These are phyloP conservation scores for Quadriops clusia DNA, from an alignment of 2,888 invertebrate species.

Conservation along the genomic window DNA sequence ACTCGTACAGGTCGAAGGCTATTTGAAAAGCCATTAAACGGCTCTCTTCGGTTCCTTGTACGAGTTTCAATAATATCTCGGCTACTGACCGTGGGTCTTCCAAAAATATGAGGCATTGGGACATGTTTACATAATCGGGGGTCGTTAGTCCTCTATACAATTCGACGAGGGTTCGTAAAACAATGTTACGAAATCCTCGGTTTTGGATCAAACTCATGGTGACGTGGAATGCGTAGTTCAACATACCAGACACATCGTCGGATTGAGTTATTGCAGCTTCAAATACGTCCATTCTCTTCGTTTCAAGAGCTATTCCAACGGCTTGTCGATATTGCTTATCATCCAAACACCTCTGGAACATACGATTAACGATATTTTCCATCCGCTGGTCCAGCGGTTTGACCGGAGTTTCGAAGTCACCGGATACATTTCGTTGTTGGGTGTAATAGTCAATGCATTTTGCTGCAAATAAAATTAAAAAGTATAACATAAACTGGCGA, in stretches of 20 bases:
- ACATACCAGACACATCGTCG: constrained; percentile 81
- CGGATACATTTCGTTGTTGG: constrained; percentile 66
- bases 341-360: constrained; percentile 93
- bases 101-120: constrained; percentile 92
- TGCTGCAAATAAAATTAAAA: constrained; percentile 41
- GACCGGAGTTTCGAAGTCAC: constrained; percentile 51
- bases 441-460: constrained; percentile 97
- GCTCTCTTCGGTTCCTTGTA: constrained; percentile 65
- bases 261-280: constrained; percentile 83
- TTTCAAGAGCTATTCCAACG: constrained; percentile 91
- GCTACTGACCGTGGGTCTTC: constrained; percentile 91
- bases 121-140: constrained; percentile 97
- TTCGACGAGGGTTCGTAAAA: constrained; percentile 77
- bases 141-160: constrained; percentile 79
- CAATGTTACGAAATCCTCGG: constrained; percentile 81
- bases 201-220: constrained; percentile 95
- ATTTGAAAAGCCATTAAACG: constrained; percentile 97
- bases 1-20: constrained; percentile 97
- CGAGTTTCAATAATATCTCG: constrained; percentile 81
- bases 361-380: constrained; percentile 89
- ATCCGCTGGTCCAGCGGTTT: constrained; percentile 69
- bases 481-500: constrained; percentile 5
- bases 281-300: constrained; percentile 93
- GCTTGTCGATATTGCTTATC: constrained; percentile 94
- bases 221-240: constrained; percentile 91